phyloP scores from a whole-genome alignment of 2,797 vertebrate species.

The Fringilla coelebs region DNA sequence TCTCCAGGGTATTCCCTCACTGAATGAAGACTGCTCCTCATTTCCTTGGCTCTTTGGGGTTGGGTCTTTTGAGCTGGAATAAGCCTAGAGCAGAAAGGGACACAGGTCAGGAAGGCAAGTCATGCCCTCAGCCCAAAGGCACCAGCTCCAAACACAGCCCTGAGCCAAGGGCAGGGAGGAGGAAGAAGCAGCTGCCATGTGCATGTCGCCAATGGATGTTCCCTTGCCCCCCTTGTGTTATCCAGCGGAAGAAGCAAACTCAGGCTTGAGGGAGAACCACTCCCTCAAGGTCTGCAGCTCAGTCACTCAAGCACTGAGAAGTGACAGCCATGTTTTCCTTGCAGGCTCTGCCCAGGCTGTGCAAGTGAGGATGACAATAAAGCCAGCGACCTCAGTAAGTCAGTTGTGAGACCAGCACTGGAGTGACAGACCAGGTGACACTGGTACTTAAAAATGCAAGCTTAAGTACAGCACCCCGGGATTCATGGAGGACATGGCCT shows the following conservation, averaged over 20 bases:
- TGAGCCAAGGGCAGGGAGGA: accelerated
- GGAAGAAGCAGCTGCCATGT: neutral
- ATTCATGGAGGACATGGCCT: neutral
- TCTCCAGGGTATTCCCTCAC: neutral
- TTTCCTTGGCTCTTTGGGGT: neutral
- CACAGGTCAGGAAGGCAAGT: neutral
- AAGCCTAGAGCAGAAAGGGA: neutral
- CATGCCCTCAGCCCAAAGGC: neutral
- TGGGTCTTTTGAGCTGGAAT: neutral
- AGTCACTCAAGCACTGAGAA: accelerated
- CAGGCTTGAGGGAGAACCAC: neutral
- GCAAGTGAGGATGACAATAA: neutral
- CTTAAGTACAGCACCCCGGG: accelerated
- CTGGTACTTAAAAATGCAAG: neutral
- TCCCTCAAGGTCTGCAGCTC: neutral
- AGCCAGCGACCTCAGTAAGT: neutral
- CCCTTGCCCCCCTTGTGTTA: neutral
- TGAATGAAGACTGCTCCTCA: accelerated
- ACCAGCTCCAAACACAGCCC: accelerated
- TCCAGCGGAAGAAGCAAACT: neutral
- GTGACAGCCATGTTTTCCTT: neutral
- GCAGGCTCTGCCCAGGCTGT: constrained; percentile 2
- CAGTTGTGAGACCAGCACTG: neutral
- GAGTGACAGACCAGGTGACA: neutral
- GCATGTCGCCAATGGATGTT: accelerated